Base-by-base conservation (phyloP, 2,888 invertebrate genomes). In the Busseola fusca region DNA sequence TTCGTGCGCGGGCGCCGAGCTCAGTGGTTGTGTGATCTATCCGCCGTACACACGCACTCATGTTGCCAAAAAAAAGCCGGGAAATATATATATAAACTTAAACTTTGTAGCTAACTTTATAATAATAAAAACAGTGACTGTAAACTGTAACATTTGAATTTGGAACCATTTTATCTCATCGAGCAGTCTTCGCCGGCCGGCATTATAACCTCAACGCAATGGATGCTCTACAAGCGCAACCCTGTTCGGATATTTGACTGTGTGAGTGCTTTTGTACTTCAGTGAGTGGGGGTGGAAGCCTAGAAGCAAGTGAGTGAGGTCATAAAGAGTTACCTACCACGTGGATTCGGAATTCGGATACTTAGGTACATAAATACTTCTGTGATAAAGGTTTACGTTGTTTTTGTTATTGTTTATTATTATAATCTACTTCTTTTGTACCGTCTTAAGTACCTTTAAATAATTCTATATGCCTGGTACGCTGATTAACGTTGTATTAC, bases 21-120 rank as follows among this genome's bases (percentile, higher is more conserved):
- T 95, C 95, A 95, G 95, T 95, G 93, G 89, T 90, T 82, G 90
- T 89, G 94, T 95, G 94, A 93, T 93, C 95, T 94, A 95, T 93
- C 90, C 91, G 92, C 89, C 85, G 94, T 90, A 91, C 92, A 95
- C 94, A 95, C 95, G 95, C 95, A 91, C 92, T 88, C 89, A 92
- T 91, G 91, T 88, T 87, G 90, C 90, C 88, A 80, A 80, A 85
- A 80, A 71, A 80, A 78, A 69, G 57, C 76, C 66, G 64, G 71
- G 57, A 50, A 59, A n/a, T n/a, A n/a, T 81, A 77, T 72, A 30
- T 56, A 66, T 71, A 75, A 63, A 63, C 57, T 67, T 62, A 37
- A 64, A 69, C 27, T 62, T 45, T 27, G 27, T 52, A 74, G 69
- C 65, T 68, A 67, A 72, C 59, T 52, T 56, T 56, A 67, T 30